phyloP scores from a whole-genome alignment of 2,888 invertebrate species.

The Ethmia dodecea region DNA sequence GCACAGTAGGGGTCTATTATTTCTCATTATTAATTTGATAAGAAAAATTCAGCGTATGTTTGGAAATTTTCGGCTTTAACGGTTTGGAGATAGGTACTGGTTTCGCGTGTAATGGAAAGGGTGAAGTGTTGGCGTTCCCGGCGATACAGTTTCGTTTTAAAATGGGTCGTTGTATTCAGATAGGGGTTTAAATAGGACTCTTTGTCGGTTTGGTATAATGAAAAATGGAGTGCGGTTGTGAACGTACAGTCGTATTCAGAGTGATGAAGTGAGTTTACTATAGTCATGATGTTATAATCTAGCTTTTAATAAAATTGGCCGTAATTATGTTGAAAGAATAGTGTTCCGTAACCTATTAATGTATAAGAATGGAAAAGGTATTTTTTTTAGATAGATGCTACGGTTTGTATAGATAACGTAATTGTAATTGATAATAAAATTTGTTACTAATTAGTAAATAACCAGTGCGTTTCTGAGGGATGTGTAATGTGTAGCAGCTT shows the following conservation, averaged over 20 bases:
- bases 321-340: too few species aligned
- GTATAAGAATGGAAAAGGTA: too few species aligned
- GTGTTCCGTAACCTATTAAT: too few species aligned
- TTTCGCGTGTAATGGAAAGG: constrained; percentile 6
- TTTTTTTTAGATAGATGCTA: too few species aligned
- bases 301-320: too few species aligned
- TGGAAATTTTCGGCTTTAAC: constrained; percentile 8
- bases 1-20: constrained; percentile 40
- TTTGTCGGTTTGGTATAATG: constrained; percentile 20
- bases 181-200: constrained; percentile 29
- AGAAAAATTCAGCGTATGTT: constrained; percentile 38
- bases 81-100: not conserved
- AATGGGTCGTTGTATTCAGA: constrained; percentile 34
- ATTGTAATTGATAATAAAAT: too few species aligned
- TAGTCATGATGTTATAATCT: too few species aligned
- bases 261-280: too few species aligned
- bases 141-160: constrained; percentile 30
- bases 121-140: constrained; percentile 15
- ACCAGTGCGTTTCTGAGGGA: too few species aligned
- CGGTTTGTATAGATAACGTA: too few species aligned
- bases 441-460: too few species aligned
- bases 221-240: constrained; percentile 10
- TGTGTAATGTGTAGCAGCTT: too few species aligned
- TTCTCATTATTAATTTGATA: constrained; percentile 72
- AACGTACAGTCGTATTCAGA: not conserved